Base-by-base conservation (phyloP, 1,140 invertebrate species). In the Hycleus cichorii region DNA sequence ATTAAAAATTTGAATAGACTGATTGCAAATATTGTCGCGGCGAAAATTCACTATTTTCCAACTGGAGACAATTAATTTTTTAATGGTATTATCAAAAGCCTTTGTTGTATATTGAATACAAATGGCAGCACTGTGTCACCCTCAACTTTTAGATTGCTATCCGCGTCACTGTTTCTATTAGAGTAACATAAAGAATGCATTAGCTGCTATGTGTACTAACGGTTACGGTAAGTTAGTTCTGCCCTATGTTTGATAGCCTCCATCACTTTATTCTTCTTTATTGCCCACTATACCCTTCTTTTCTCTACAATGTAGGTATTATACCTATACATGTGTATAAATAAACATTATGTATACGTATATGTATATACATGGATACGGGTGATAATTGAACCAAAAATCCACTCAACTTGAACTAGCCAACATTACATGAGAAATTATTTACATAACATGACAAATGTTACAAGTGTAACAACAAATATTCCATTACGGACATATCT, bases 121-220 rank as follows among this genome's bases (percentile, higher is more conserved):
- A 60, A 60, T 60, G 52, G 58, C 47, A 49, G 52, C 58, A 51
- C 43, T 60, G 56, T 65, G 51, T 57, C 57, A 57, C 55, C 55
- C 46, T 49, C 38, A 49, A 42, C 49, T 62, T 67, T 64, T 64
- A 64, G 63, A 60, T 64, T 64, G 65, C 65, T 54, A 55, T 49
- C 54, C 64, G 61, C 66, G 66, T 62, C 61, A 66, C 61, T 68
- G 65, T 67, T 66, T 66, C 66, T 68, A 68, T 68, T 68, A 68
- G 64, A 49, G 64, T 60, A 66, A 68, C 66, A 68, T 68, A 68
- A 68, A 68, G 66, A 68, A 66, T 68, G 66, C 66, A 68, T 68
- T 68, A 68, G 66, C 58, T 59, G 42, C 62, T 60, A 64, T 68
- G 63, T 68, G 63, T 68, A 66, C 60, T 59, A 53, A 66, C 64